A percentile compares a stretch with the other conserved stretches of the same genome.
Conservation (phyloP, 2,797 vertebrate genomes). For the Acanthurus tractus region DNA sequence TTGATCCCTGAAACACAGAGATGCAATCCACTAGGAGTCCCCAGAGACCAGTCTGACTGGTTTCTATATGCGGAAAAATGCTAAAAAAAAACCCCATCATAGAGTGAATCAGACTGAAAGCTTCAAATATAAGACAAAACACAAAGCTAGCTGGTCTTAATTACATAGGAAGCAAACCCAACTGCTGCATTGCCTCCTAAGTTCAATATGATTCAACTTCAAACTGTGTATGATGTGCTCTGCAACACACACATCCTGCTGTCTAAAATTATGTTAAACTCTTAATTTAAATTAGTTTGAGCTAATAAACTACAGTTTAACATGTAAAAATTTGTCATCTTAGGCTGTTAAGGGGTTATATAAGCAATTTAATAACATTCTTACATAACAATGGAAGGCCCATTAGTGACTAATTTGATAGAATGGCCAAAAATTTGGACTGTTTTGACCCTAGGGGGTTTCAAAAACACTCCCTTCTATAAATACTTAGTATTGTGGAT, state of each 20-base stretch:
- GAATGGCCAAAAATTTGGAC: background rate
- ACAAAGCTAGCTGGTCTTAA: background rate
- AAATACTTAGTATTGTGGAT: background rate
- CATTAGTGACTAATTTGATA: background rate
- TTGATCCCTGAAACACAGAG: conserved; percentile 68
- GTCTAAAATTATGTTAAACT: background rate
- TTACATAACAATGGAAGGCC: background rate
- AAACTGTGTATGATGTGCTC: background rate
- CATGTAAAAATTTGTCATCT: background rate
- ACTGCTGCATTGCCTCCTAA: background rate
- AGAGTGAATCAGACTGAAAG: conserved; percentile 45
- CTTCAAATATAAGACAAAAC: conserved; percentile 17
- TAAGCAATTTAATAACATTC: background rate
- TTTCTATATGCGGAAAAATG: conserved; percentile 49
- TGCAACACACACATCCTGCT: too few relatives aligned
- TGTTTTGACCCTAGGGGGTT: background rate
- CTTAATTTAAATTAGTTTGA: background rate
- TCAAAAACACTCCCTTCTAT: background rate
- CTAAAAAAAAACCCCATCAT: conserved; percentile 32
- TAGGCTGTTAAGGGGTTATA: background rate
- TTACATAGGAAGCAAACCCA: background rate
- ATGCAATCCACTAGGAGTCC: conserved; percentile 62
- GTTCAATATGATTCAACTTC: conserved; percentile 1
- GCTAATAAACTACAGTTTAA: background rate
- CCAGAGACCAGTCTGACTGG: conserved; percentile 65